phyloP scores from a whole-genome alignment of 2,113 vertebrate species.

The Narcine bancroftii region DNA sequence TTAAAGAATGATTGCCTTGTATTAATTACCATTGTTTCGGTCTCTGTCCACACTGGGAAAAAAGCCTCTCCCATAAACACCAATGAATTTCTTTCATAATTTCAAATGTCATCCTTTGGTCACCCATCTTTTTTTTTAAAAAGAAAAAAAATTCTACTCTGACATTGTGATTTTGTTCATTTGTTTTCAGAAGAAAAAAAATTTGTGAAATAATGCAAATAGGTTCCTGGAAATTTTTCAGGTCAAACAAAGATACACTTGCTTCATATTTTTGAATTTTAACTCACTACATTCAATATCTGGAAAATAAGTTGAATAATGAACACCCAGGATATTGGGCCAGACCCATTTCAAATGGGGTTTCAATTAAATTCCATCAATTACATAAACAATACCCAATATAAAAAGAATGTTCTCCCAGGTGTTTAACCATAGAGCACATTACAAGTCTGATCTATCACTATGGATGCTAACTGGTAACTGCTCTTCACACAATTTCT shows the following conservation, averaged over 20 bases:
- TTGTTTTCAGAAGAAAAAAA: neutral
- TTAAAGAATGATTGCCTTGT: neutral
- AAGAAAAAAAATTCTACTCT: neutral
- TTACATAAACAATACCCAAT: neutral
- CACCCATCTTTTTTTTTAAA: neutral
- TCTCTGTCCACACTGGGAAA: neutral
- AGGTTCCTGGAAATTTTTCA: too few relatives aligned
- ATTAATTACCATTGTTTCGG: neutral
- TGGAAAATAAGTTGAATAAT: neutral
- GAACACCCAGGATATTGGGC: neutral
- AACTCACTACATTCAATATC: neutral
- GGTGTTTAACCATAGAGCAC: neutral
- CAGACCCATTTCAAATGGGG: neutral
- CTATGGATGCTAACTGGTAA: too few relatives aligned
- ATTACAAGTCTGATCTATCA: too few relatives aligned
- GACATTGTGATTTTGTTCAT: neutral
- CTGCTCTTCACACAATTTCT: neutral
- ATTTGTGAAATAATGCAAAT: too few relatives aligned
- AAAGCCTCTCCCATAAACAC: neutral
- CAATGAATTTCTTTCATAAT: neutral
- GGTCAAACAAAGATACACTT: neutral
- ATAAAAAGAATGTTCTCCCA: too few relatives aligned
- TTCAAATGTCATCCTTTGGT: neutral
- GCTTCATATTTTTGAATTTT: neutral
- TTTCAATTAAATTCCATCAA: too few relatives aligned